Conservation (phyloP, 2,888 invertebrate species). For the Tetranychus piercei region DNA sequence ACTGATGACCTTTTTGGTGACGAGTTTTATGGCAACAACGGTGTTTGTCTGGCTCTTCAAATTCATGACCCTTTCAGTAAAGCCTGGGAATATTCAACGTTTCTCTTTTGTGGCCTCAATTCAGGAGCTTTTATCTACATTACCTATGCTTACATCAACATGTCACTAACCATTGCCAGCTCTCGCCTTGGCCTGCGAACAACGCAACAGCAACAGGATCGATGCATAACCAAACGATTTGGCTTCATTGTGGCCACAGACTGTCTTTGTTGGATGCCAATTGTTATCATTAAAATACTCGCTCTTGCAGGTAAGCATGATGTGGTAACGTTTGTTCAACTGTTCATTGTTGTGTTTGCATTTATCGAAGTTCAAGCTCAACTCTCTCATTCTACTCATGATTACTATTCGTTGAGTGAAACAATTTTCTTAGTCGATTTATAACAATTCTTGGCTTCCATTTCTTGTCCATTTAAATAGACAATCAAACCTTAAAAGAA, state of each 20-base stretch:
- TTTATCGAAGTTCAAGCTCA: too few species aligned
- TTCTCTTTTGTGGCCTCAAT: constrained; percentile 41
- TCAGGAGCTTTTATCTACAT: constrained; percentile 41
- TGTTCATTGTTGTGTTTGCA: not conserved
- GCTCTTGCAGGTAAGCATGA: constrained; percentile 38
- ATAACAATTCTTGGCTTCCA: too few species aligned
- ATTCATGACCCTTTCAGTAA: constrained; percentile 42
- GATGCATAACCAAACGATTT: constrained; percentile 42
- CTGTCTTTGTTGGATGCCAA: constrained; percentile 44
- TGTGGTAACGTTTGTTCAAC: too few species aligned
- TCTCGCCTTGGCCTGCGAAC: constrained; percentile 41
- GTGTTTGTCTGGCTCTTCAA: constrained; percentile 43
- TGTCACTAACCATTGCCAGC: constrained; percentile 41
- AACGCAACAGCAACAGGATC: constrained; percentile 41
- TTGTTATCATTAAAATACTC: constrained; percentile 41
- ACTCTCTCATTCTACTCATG: too few species aligned
- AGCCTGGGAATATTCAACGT: constrained; percentile 41
- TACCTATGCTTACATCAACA: constrained; percentile 40
- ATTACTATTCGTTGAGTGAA: too few species aligned
- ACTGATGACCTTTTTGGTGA: constrained; percentile 38
- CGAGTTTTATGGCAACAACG: constrained; percentile 43
- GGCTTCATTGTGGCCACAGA: constrained; percentile 44
- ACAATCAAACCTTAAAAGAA: too few species aligned
- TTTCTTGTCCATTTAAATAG: too few species aligned
- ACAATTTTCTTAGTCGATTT: too few species aligned